A percentile compares a stretch with the other conserved stretches of the same genome.
These are phyloP conservation scores for Tachuris rubrigastra DNA, from an alignment of 2,113 vertebrate genomes.

Conservation along the genomic window DNA sequence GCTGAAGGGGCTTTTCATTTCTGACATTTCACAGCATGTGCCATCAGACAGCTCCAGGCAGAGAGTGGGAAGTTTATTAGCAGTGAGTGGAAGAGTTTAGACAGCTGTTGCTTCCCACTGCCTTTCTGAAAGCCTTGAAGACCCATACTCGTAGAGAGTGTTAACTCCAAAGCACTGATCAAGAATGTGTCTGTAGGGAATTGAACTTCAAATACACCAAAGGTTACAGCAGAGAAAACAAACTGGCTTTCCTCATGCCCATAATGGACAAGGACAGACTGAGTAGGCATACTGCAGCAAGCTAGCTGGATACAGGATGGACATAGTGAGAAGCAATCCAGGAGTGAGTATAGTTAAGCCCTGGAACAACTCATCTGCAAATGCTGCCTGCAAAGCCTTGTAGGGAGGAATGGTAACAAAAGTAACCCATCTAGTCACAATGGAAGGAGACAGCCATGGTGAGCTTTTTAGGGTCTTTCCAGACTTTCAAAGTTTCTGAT, in stretches of 20 bases:
- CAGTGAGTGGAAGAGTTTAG: not conserved
- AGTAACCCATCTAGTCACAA: not conserved
- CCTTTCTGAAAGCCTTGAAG: not conserved
- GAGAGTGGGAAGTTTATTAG: not conserved
- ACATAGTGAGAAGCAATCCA: not conserved
- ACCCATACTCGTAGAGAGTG: not conserved
- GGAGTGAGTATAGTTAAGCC: fast-evolving
- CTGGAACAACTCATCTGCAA: not conserved
- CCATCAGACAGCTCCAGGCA: not conserved
- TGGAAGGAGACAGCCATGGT: not conserved
- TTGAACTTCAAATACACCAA: not conserved
- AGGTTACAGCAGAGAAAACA: not conserved
- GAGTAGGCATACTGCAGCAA: not conserved
- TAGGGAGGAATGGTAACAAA: fast-evolving
- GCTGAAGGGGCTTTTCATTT: not conserved
- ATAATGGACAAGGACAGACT: not conserved
- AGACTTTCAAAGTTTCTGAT: not conserved
- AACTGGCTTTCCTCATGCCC: not conserved
- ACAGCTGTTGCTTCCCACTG: conserved; percentile 8
- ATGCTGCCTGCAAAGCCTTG: not conserved
- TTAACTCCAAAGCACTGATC: not conserved
- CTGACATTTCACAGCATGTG: not conserved
- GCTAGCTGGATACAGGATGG: not conserved
- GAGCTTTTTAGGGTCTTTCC: not conserved
- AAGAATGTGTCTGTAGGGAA: not conserved